phyloP scores from a whole-genome alignment of 2,888 invertebrate genomes.

The Seira ritae region DNA sequence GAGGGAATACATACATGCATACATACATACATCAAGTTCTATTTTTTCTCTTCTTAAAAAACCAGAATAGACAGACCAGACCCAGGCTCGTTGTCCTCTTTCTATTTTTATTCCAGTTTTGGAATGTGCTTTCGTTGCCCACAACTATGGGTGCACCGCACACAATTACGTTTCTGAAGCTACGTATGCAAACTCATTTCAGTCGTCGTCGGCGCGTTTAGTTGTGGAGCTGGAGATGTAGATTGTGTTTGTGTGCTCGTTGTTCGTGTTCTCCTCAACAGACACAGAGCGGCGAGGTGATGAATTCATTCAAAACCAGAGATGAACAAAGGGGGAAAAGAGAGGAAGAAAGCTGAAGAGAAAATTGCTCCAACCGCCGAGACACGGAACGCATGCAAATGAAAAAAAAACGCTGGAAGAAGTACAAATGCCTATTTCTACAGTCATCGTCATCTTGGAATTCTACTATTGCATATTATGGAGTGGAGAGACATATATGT shows the following conservation, averaged over 20 bases:
- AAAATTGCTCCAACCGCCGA: neutral
- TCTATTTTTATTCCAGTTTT: neutral
- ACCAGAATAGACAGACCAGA: too few species aligned
- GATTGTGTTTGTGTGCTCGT: too few species aligned
- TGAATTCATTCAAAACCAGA: neutral
- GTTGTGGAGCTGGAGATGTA: too few species aligned
- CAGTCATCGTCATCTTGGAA: neutral
- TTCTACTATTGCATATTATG: neutral
- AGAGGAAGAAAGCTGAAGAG: too few species aligned
- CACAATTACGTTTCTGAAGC: neutral
- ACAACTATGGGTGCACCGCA: neutral
- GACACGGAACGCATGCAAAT: neutral
- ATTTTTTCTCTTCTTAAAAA: neutral
- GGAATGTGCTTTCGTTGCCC: neutral
- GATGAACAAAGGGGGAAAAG: neutral
- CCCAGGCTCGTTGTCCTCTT: too few species aligned
- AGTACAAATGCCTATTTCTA: too few species aligned
- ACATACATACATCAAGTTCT: neutral
- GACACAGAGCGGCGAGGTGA: neutral
- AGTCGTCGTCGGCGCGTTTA: too few species aligned
- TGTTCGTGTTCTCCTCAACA: neutral
- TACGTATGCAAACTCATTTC: too few species aligned
- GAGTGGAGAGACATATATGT: neutral
- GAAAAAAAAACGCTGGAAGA: neutral
- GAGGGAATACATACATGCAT: too few species aligned